Evolutionary conservation across 2,797 vertebrate species (phyloP).

Genomic region (Rhodeus uyekii): DNA sequence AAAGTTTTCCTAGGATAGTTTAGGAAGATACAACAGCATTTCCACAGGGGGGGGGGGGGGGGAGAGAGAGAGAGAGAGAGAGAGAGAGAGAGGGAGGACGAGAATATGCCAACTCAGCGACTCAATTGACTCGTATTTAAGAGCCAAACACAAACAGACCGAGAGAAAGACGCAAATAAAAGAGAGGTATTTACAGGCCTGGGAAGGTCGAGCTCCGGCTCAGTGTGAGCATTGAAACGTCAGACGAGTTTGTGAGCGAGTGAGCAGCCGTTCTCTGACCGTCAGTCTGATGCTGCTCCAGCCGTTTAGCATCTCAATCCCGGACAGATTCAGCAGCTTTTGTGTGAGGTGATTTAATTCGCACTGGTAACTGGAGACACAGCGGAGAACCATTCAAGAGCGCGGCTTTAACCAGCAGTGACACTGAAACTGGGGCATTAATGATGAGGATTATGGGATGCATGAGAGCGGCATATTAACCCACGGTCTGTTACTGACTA

Average conservation of each 20-base stretch:
- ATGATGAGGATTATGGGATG: too few species aligned
- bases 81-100: neutral
- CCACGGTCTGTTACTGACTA: too few species aligned
- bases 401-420: neutral
- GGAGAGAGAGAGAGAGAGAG: neutral
- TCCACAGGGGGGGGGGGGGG: neutral
- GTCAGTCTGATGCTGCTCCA: neutral
- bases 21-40: too few species aligned
- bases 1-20: too few species aligned
- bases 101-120: neutral
- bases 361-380: slow-evolving; percentile 37
- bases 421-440: too few species aligned
- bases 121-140: neutral
- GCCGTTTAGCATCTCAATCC: slow-evolving; percentile 41
- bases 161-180: slow-evolving; percentile 31
- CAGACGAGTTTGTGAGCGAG: slow-evolving; percentile 42
- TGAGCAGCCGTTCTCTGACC: slow-evolving; percentile 35
- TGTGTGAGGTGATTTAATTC: slow-evolving; percentile 44
- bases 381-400: neutral
- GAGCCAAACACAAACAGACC: neutral
- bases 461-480: too few species aligned
- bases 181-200: slow-evolving; percentile 52
- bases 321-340: slow-evolving; percentile 23
- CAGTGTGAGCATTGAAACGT: slow-evolving; percentile 45
- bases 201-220: slow-evolving; percentile 49